Conservation (phyloP, 1,140 invertebrate genomes). For the Drosophila tropicalis region DNA sequence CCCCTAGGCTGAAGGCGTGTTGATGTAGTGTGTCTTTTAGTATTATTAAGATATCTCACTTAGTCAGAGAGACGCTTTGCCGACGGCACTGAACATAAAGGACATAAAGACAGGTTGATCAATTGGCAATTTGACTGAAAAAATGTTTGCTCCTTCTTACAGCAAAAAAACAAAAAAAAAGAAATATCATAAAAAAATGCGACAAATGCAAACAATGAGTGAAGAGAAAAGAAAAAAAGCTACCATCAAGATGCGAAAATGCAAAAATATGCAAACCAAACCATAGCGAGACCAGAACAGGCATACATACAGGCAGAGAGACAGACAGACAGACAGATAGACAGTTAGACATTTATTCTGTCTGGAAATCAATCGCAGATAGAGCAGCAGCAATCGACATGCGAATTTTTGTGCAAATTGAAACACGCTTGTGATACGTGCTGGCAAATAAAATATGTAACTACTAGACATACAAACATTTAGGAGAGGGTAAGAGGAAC, state of each 20-base stretch:
- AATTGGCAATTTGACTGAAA: constrained; percentile 10
- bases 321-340: constrained; percentile 23
- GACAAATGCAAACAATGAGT: constrained; percentile 14
- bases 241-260: constrained; percentile 11
- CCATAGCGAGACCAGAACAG: constrained; percentile 10
- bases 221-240: constrained; percentile 57
- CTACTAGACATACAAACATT: constrained; percentile 1
- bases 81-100: neutral
- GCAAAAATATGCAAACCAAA: constrained; percentile 20
- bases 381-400: constrained; percentile 70
- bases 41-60: constrained; percentile 7
- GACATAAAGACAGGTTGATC: constrained; percentile 6
- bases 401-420: constrained; percentile 76
- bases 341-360: constrained; percentile 45
- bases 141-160: neutral
- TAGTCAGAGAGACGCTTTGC: neutral
- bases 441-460: constrained; percentile 59
- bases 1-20: too few species aligned
- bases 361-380: constrained; percentile 75
- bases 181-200: constrained; percentile 29
- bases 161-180: constrained; percentile 11
- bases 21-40: neutral
- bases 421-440: constrained; percentile 74
- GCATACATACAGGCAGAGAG: constrained; percentile 1
- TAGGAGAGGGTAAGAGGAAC: neutral